Base-by-base conservation (phyloP, 2,797 vertebrate species). In the Buphagus erythrorhynchus region DNA sequence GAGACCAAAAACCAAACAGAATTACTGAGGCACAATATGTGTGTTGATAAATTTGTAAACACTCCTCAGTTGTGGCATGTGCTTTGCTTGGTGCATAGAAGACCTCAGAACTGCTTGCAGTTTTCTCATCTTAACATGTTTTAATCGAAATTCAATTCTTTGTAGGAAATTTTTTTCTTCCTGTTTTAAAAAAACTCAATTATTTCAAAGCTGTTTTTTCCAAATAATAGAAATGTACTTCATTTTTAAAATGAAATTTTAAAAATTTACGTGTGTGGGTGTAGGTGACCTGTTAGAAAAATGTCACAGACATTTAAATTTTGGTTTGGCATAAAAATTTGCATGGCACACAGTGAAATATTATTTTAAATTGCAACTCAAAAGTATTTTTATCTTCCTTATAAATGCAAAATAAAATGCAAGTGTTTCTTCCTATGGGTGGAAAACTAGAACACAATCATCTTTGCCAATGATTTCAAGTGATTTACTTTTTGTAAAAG, bases 241-340 rank as follows among this genome's bases (percentile, higher is more conserved):
- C 13, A 4, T 5, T 69, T 62, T 58, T 29, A 1, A 5, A 21
- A 13, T n/a, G 1, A 7, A 1, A 45, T 59, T 66, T 59, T 26
- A 2, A 5, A 29, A 42, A 8, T 38, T 15, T 21, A 38, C 8
- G 3, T 52, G 2, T 43, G 14, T 40, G 16, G 45, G 35, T 29
- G 3, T 40, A 36, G 11, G 11, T 57, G 12, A 36, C 4, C 22
- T 38, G 1, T 35, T 31, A 67, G 28, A 68, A 85, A 80, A 58
- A 48, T 33, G 4, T 66, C 71, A 48, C 21, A 78, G 26, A 21
- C 11, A 46, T 46, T 67, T 85, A 46, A 13, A 66, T 78, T 71
- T 75, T 72, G 2, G 2, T 8, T 62, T 77, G 10, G 10, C 6
- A 18, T 62, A 33, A 77, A 55, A 82, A 57, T 33, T 36, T 24